A percentile compares a stretch with the other conserved stretches of the same genome.
These are phyloP conservation scores for Monomorium pharaonis DNA, from an alignment of 1,140 invertebrate species.

Conservation along the genomic window DNA sequence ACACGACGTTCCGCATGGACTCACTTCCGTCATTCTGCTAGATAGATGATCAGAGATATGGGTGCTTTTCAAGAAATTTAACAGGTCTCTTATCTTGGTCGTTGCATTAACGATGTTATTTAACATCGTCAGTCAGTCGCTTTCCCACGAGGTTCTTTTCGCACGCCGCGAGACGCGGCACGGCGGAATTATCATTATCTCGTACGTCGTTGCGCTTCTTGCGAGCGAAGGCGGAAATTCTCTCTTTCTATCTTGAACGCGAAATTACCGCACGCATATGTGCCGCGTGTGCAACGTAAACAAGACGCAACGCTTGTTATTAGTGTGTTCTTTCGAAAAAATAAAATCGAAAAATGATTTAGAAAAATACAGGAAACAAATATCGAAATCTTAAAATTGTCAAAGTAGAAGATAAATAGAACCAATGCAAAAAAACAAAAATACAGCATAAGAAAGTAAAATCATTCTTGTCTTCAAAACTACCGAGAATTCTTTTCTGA, in stretches of 20 bases:
- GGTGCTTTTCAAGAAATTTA: constrained; percentile 43
- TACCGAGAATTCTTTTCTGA: too few species aligned
- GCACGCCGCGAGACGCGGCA: constrained; percentile 34
- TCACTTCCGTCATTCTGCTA: constrained; percentile 31
- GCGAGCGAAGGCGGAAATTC: constrained; percentile 38
- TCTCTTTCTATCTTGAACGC: neutral
- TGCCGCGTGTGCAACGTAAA: neutral
- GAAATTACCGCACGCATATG: constrained; percentile 16
- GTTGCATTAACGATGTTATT: constrained; percentile 51
- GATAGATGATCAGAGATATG: constrained; percentile 24
- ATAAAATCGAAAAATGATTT: too few species aligned
- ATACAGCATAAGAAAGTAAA: too few species aligned
- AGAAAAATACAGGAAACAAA: too few species aligned
- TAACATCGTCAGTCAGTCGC: constrained; percentile 40
- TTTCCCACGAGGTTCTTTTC: constrained; percentile 62
- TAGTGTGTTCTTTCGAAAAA: neutral
- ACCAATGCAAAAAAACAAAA: too few species aligned
- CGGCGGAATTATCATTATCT: constrained; percentile 50
- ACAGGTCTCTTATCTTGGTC: constrained; percentile 56
- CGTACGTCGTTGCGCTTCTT: neutral
- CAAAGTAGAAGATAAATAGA: too few species aligned
- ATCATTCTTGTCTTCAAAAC: too few species aligned
- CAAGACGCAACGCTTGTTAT: neutral
- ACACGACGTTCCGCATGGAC: constrained; percentile 6
- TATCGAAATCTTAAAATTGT: too few species aligned